These are phyloP conservation scores for Spatula versicolor DNA, from an alignment of 2,797 vertebrate species.

Conservation along the genomic window DNA sequence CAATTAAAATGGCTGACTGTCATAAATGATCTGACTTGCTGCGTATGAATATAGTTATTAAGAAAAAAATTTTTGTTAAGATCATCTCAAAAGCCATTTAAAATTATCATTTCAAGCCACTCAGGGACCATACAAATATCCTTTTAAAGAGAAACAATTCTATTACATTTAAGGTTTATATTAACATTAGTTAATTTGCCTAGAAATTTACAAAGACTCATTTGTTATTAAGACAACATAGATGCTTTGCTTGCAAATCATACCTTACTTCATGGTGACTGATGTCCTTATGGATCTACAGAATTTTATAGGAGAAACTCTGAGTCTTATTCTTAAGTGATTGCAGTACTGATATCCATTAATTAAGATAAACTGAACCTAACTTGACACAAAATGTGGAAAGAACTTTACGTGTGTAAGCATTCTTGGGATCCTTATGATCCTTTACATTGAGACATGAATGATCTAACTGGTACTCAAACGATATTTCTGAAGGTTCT, in stretches of 20 bases:
- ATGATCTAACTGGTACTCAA: background rate
- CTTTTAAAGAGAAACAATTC: slow-evolving; percentile 11
- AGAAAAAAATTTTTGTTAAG: slow-evolving; percentile 11
- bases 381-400: background rate
- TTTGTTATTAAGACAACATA: background rate
- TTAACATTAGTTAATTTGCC: background rate
- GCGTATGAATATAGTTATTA: background rate
- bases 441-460: background rate
- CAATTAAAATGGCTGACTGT: rapidly evolving
- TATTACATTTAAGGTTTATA: background rate
- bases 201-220: background rate
- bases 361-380: background rate
- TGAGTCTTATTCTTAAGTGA: background rate
- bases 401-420: background rate
- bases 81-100: background rate
- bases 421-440: background rate
- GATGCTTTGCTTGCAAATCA: background rate
- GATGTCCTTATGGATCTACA: background rate
- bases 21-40: background rate
- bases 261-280: background rate
- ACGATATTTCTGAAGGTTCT: background rate
- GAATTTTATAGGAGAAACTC: background rate
- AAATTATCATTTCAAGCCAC: slow-evolving; percentile 36
- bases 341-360: background rate
- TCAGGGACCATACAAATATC: background rate